These are phyloP conservation scores for Melitaea athalia DNA, from an alignment of 2,888 invertebrate genomes.

Conservation along the genomic window DNA sequence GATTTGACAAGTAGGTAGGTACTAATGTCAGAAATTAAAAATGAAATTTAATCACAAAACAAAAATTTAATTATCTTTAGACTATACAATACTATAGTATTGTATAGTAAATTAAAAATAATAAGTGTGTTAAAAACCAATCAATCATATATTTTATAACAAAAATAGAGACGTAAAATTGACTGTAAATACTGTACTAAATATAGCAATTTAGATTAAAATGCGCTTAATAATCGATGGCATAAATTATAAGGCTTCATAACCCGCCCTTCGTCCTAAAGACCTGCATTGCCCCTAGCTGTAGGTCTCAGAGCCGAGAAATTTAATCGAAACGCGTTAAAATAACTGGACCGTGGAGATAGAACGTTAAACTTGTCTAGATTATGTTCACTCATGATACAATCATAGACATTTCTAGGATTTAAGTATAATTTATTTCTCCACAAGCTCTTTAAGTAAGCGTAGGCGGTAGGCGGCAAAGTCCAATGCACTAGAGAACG, in stretches of 20 bases:
- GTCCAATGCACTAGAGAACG: too few species aligned
- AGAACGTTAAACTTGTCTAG: neutral
- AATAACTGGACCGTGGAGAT: slow-evolving; percentile 15
- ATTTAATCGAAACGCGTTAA: slow-evolving; percentile 26
- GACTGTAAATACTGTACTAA: slow-evolving; percentile 11
- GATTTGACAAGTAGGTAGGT: too few species aligned
- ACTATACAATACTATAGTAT: too few species aligned
- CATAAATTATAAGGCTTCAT: neutral
- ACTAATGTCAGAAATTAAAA: too few species aligned
- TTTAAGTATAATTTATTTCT: neutral
- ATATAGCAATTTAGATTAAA: neutral
- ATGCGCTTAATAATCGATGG: slow-evolving; percentile 8
- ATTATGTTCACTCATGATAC: neutral
- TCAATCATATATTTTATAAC: neutral
- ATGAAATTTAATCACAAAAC: too few species aligned
- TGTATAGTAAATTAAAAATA: neutral
- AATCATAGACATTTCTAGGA: neutral
- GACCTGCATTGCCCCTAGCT: slow-evolving; percentile 23
- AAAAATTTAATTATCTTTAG: neutral
- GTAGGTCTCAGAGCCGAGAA: slow-evolving; percentile 10
- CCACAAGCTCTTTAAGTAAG: neutral
- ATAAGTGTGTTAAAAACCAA: neutral
- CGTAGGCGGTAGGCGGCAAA: too few species aligned
- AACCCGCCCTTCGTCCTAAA: slow-evolving; percentile 19
- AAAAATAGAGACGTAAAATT: slow-evolving; percentile 18